Percentiles rank a stretch among this genome's conserved stretches.
These are phyloP conservation scores for Scyliorhinus canicula DNA, from an alignment of 2,797 vertebrate genomes.

Conservation along the genomic window DNA sequence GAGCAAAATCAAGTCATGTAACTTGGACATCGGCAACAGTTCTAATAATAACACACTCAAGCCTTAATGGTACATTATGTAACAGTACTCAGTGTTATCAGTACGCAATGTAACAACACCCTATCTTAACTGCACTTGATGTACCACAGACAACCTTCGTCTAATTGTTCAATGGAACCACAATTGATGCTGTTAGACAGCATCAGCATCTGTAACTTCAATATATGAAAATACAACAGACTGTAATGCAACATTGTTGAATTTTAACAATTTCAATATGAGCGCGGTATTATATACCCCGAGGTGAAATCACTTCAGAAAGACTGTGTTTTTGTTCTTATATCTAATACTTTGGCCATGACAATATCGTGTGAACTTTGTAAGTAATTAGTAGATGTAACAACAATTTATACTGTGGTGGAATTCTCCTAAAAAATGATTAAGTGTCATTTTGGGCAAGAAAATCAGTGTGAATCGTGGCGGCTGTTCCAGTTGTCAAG, in stretches of 20 bases:
- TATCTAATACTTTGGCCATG: background rate
- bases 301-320: background rate
- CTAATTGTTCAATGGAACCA: background rate
- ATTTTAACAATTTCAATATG: background rate
- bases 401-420: background rate
- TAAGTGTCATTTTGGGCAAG: no score
- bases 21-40: background rate
- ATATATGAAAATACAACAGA: background rate
- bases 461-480: no score
- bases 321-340: background rate
- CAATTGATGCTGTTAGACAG: background rate
- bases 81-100: background rate
- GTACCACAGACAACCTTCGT: background rate
- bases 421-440: no score
- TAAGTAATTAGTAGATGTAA: background rate
- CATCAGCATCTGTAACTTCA: background rate
- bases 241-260: background rate
- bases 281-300: background rate
- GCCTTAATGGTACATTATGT: background rate
- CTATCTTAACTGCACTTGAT: background rate
- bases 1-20: conserved; percentile 14
- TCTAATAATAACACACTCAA: background rate
- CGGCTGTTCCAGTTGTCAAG: no score
- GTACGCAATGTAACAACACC: background rate
- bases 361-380: background rate